Evolutionary conservation across 1,140 invertebrate genomes (phyloP).

Genomic region (Ceratitis capitata): DNA sequence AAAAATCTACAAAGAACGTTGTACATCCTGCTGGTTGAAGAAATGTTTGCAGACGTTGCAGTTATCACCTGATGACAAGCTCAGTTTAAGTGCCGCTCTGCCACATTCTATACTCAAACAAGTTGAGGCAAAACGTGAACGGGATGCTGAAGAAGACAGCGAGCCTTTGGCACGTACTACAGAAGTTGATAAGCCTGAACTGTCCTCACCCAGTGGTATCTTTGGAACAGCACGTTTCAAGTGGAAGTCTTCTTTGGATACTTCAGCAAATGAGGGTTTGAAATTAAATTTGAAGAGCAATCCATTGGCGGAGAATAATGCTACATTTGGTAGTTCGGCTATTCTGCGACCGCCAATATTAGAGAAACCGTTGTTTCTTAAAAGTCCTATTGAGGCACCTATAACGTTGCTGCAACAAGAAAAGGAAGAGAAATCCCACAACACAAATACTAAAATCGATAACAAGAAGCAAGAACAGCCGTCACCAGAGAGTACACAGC

Average conservation of each 20-base stretch:
- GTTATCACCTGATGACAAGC: conserved; percentile 74
- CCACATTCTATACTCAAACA: conserved; percentile 59
- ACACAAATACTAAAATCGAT: neutral
- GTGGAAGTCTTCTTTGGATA: conserved; percentile 53
- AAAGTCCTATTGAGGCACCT: conserved; percentile 44
- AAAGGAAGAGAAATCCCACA: neutral
- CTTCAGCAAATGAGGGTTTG: conserved; percentile 39
- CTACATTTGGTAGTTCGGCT: conserved; percentile 60
- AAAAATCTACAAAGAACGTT: conserved; percentile 76
- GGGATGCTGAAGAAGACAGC: neutral
- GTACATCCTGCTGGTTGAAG: conserved; percentile 88
- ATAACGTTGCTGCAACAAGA: conserved; percentile 37
- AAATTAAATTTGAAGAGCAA: conserved; percentile 54
- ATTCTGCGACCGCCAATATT: conserved; percentile 58
- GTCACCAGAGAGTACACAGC: neutral
- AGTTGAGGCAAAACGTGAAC: neutral
- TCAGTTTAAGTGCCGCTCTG: conserved; percentile 72
- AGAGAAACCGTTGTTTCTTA: conserved; percentile 59
- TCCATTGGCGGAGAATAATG: conserved; percentile 61
- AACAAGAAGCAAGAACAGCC: neutral
- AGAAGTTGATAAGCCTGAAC: neutral
- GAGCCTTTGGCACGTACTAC: neutral
- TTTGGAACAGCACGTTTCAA: conserved; percentile 41
- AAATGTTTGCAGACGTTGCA: conserved; percentile 83
- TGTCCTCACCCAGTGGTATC: neutral